Conservation (phyloP, 2,888 invertebrate species). For the Laspeyria flexula region DNA sequence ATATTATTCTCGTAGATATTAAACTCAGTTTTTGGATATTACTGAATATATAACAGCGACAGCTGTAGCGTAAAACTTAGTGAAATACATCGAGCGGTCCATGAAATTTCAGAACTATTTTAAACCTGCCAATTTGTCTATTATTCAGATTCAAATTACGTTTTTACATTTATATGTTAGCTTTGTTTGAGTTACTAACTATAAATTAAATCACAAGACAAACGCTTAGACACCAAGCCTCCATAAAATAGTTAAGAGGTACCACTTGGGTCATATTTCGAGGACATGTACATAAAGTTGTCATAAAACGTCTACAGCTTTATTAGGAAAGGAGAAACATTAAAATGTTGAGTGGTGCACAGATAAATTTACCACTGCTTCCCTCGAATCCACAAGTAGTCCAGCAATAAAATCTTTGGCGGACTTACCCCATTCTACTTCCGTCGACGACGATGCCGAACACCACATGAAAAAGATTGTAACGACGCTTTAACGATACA, state of each 20-base stretch:
- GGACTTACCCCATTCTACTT: conserved; percentile 87
- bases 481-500: conserved; percentile 77
- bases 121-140: background rate
- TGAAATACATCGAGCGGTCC: conserved; percentile 22
- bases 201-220: background rate
- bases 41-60: conserved; percentile 62
- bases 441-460: conserved; percentile 59
- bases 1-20: conserved; percentile 69
- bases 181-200: no score
- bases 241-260: conserved; percentile 13
- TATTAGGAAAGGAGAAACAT: conserved; percentile 52
- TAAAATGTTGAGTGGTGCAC: conserved; percentile 52
- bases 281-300: conserved; percentile 39
- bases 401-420: conserved; percentile 61
- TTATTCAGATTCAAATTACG: no score
- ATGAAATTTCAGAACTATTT: background rate
- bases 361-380: conserved; percentile 54
- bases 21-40: conserved; percentile 61
- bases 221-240: conserved; percentile 6
- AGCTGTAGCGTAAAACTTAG: conserved; percentile 63
- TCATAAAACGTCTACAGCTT: conserved; percentile 52
- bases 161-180: no score
- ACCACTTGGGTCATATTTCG: conserved; percentile 25
- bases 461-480: conserved; percentile 83
- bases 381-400: conserved; percentile 74